phyloP scores from a whole-genome alignment of 2,113 vertebrate genomes.

The Mobula birostris region DNA sequence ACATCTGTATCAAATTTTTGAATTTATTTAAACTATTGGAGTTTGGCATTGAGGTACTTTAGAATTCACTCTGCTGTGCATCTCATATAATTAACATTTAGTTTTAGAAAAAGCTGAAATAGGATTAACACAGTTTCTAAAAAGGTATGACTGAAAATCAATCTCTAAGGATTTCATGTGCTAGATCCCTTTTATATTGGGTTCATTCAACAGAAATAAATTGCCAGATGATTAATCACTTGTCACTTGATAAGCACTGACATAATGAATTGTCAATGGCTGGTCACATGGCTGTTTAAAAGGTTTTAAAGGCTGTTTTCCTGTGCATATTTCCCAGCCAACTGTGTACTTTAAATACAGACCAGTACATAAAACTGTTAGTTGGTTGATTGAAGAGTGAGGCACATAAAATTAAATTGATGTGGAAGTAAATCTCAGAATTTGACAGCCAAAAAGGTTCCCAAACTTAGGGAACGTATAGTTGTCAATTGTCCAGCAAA shows the following conservation, averaged over 20 bases:
- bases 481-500: not conserved
- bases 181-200: not conserved
- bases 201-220: slow-evolving; percentile 12
- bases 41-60: not conserved
- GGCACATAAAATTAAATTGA: not conserved
- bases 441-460: not conserved
- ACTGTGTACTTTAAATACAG: not conserved
- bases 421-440: not conserved
- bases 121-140: not conserved
- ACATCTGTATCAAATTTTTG: not conserved
- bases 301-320: not conserved
- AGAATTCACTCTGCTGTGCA: not conserved
- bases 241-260: not conserved
- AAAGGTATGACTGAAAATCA: not conserved
- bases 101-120: not conserved
- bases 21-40: not conserved
- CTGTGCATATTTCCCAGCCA: not conserved
- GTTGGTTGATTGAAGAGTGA: not conserved
- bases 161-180: not conserved
- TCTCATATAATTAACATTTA: not conserved
- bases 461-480: not conserved
- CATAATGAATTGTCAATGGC: slow-evolving; percentile 2
- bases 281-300: not conserved
- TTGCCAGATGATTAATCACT: not conserved
- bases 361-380: not conserved